Conservation (phyloP, 2,888 invertebrate genomes). For the Willowsia nigromaculata region DNA sequence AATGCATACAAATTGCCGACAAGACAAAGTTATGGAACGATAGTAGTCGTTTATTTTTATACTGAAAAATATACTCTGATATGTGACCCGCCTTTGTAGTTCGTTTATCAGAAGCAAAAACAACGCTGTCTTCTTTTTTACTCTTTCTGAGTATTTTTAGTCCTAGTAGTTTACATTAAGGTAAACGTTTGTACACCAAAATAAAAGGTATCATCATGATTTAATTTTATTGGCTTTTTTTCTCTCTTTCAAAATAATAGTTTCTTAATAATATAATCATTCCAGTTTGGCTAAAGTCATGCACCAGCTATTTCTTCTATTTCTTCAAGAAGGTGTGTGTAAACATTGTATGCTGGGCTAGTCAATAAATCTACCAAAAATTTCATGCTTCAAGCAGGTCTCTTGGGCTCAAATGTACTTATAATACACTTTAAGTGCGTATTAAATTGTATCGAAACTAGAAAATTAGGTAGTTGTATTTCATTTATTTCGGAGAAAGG, state of each 20-base stretch:
- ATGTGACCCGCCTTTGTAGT: not conserved
- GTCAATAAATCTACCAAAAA: slow-evolving; percentile 47
- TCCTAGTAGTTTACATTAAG: not conserved
- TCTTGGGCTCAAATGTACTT: not conserved
- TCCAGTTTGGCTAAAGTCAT: not conserved
- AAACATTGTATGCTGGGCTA: not conserved
- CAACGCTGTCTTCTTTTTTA: slow-evolving; percentile 13
- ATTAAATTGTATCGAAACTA: slow-evolving; percentile 25
- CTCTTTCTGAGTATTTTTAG: not conserved
- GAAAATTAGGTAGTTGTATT: too few species aligned
- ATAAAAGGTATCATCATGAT: not conserved
- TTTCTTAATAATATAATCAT: slow-evolving; percentile 6
- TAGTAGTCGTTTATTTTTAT: slow-evolving; percentile 34
- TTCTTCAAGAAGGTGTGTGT: not conserved
- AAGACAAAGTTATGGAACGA: slow-evolving; percentile 36
- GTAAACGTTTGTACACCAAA: not conserved
- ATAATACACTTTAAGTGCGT: slow-evolving; percentile 46
- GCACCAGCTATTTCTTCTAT: not conserved
- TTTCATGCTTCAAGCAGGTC: slow-evolving; percentile 34
- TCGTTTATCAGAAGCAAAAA: slow-evolving; percentile 32
- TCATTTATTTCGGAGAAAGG: too few species aligned
- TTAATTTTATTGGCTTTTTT: not conserved
- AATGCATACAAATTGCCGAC: slow-evolving; percentile 72
- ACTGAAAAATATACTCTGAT: not conserved
- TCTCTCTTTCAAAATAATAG: not conserved